Percentiles rank a stretch among this genome's conserved stretches.
phyloP scores from a whole-genome alignment of 2,888 invertebrate species.

The Callyntrura guangdongensis region DNA sequence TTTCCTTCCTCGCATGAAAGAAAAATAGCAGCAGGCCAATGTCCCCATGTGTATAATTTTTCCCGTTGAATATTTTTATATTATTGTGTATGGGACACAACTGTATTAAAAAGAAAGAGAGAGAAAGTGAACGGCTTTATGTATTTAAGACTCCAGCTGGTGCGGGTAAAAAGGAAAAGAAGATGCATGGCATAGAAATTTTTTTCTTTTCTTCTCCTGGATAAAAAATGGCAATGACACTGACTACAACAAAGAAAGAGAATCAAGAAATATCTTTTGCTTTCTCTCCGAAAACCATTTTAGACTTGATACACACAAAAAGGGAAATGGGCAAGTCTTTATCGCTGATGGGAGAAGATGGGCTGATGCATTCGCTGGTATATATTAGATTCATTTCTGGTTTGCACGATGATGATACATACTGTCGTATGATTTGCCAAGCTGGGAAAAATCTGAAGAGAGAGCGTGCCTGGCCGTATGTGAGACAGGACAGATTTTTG shows the following conservation, averaged over 20 bases:
- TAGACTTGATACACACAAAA: neutral
- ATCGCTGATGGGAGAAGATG: neutral
- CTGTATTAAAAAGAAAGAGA: neutral
- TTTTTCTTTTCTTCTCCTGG: neutral
- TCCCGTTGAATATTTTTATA: constrained; percentile 23
- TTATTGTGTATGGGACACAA: constrained; percentile 31
- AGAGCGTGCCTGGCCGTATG: neutral
- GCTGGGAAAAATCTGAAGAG: constrained; percentile 53
- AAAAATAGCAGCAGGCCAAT: constrained; percentile 39
- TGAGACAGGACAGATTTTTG: constrained; percentile 38
- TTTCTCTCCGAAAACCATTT: neutral
- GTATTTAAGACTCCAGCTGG: constrained; percentile 18
- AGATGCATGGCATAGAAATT: neutral
- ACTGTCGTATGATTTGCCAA: constrained; percentile 16
- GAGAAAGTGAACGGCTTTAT: too few relatives aligned
- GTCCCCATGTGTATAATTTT: constrained; percentile 62
- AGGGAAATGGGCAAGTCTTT: neutral
- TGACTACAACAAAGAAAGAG: constrained; percentile 33
- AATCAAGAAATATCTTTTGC: neutral
- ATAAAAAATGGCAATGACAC: constrained; percentile 74
- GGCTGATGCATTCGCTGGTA: neutral
- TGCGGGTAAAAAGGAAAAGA: neutral
- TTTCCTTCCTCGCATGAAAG: neutral
- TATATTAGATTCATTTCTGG: neutral
- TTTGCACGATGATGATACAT: neutral